Evolutionary conservation across 2,113 vertebrate genomes (phyloP).

Genomic region (Bolborhynchus lineola): DNA sequence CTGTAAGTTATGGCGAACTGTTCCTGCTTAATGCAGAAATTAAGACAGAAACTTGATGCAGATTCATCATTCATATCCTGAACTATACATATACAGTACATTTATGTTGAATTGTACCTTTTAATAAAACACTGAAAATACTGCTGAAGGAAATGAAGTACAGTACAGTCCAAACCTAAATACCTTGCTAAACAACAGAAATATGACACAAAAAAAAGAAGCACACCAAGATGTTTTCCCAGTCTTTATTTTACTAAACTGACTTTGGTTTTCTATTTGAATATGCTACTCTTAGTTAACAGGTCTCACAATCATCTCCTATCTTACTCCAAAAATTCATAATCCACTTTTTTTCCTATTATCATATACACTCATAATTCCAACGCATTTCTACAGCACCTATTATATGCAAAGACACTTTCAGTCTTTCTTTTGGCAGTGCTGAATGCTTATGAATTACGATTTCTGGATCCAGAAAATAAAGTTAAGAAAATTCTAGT

Average conservation of each 20-base stretch:
- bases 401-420: neutral
- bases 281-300: neutral
- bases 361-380: neutral
- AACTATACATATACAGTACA: neutral
- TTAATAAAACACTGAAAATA: neutral
- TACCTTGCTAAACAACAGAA: neutral
- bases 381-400: neutral
- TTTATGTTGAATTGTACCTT: neutral
- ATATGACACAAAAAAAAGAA: neutral
- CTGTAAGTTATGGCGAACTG: neutral
- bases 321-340: neutral
- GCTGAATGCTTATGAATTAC: neutral
- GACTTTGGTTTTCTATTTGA: neutral
- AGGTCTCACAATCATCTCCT: neutral
- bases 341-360: neutral
- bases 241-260: neutral
- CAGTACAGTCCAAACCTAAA: neutral
- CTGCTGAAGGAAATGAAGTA: neutral
- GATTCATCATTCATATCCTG: neutral
- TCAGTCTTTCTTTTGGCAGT: neutral
- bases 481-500: constrained; percentile 9
- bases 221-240: neutral
- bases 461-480: constrained; percentile 12
- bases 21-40: neutral
- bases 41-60: neutral